Base-by-base conservation (phyloP, 2,888 invertebrate genomes). In the Drosophila cognata region DNA sequence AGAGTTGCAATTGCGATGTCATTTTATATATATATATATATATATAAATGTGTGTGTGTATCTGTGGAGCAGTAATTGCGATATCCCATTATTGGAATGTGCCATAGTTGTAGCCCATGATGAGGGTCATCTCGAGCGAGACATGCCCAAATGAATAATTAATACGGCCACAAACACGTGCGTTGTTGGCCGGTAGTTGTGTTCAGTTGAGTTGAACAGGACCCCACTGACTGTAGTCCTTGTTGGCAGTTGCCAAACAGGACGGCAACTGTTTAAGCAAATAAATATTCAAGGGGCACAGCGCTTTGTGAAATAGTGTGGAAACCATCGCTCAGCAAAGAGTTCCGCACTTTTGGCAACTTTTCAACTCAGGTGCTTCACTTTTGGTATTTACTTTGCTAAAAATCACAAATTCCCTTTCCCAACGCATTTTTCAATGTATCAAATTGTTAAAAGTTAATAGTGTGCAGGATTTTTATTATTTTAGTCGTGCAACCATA, bases 241-340 rank as follows among this genome's bases (percentile, higher is more conserved):
- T 46, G 48, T 7, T 25, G 48, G 36, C 63, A 61, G 63, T 56
- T 58, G 16, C 53, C 61, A 67, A 74, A 38, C 52, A 62, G 48
- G 55, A 55, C 21, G 46, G 53, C 50, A 70, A 78, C 79, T 78
- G 73, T 77, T 85, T 73, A 60, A 69, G 52, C 71, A 71, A 77
- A 88, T 88, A 75, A 75, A 79, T 84, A 89, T 79, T 74, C 85
- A 84, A 84, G 68, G 63, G 63, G 72, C 83, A 83, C 80, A 71
- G 77, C 72, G 57, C 43, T 61, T 61, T 57, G 77, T 72, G 50
- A 58, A 28, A 43, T 38, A 29, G 31, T n/a, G 29, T 46, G 43
- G 28, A 38, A 35, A 29, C 29, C 18, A 41, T 4, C 3, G 61
- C 18, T 16, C n/a, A 10, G 66, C n/a, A n/a, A 50, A 41, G 38